Conservation (phyloP, 1,140 invertebrate genomes). For the Drosophila persimilis region DNA sequence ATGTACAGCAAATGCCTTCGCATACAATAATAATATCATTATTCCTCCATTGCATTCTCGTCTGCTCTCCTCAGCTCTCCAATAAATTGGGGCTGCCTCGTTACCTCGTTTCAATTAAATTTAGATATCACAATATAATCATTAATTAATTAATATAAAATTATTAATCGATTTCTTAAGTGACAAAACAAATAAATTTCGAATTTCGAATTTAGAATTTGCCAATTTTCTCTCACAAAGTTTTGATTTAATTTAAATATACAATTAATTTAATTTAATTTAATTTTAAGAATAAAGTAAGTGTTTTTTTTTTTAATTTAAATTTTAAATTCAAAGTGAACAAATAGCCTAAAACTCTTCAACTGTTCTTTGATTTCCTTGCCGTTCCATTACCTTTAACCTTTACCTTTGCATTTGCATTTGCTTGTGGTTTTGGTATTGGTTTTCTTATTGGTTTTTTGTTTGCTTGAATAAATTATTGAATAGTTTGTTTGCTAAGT, state of each 20-base stretch:
- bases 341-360: too few relatives aligned
- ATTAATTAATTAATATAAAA: constrained; percentile 51
- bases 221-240: constrained; percentile 17
- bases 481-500: constrained; percentile 6
- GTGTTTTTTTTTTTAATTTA: neutral
- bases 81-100: constrained; percentile 18
- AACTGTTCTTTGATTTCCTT: too few relatives aligned
- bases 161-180: constrained; percentile 11
- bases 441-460: constrained; percentile 7
- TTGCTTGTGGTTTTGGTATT: constrained; percentile 11
- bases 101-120: constrained; percentile 52
- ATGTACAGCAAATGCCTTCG: constrained; percentile 31
- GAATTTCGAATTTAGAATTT: constrained; percentile 29
- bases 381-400: neutral
- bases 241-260: constrained; percentile 20
- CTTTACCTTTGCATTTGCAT: constrained; percentile 2
- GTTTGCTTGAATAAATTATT: neutral
- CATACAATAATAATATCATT: constrained; percentile 55
- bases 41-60: constrained; percentile 30
- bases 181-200: constrained; percentile 23
- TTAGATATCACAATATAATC: constrained; percentile 81
- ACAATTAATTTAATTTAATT: neutral
- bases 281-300: constrained; percentile 2
- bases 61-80: constrained; percentile 18
- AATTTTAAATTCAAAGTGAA: too few relatives aligned